Conservation (phyloP, 2,797 vertebrate genomes). For the Falco peregrinus region DNA sequence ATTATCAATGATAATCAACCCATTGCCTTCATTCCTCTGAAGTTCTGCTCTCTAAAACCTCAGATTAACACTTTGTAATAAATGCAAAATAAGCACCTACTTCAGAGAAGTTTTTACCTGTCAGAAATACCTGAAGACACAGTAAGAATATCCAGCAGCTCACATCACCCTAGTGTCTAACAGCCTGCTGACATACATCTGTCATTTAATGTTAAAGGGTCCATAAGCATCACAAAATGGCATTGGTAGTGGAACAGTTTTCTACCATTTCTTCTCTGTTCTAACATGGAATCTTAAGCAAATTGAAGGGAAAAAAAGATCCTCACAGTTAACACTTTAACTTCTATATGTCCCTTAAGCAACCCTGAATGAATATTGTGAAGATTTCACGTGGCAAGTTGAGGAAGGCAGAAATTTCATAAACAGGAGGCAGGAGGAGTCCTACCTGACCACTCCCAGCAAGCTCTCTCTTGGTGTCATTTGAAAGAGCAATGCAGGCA, state of each 20-base stretch:
- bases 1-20: too few species aligned
- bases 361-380: neutral
- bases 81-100: neutral
- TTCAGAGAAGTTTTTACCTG: neutral
- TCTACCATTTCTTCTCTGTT: neutral
- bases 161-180: neutral
- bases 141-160: neutral
- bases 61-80: neutral
- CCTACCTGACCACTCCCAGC: neutral
- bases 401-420: neutral
- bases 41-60: neutral
- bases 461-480: neutral
- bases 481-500: neutral
- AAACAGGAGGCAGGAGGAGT: neutral
- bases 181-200: neutral
- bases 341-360: neutral
- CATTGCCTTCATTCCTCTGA: too few species aligned
- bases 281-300: neutral
- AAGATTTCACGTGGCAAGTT: neutral
- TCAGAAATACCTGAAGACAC: neutral
- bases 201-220: neutral
- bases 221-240: neutral
- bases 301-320: accelerated
- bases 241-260: neutral
- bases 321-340: neutral